These are phyloP conservation scores for Galerucella calmariensis DNA, from an alignment of 2,888 invertebrate genomes.

Conservation along the genomic window DNA sequence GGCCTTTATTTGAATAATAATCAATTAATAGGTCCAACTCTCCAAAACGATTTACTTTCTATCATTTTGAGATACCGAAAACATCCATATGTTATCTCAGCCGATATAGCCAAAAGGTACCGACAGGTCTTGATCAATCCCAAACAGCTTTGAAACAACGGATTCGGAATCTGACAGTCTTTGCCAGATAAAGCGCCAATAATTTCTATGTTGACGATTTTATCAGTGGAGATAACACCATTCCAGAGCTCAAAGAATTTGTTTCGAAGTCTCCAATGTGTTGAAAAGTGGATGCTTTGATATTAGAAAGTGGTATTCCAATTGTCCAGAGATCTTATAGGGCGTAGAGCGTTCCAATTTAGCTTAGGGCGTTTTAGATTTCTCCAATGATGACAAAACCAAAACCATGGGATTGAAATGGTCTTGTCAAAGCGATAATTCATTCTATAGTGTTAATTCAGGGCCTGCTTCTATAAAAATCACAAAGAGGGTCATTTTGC, in stretches of 20 bases:
- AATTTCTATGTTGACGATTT: too few species aligned
- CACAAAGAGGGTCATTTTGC: constrained; percentile 7
- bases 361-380: constrained; percentile 19
- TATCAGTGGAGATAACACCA: too few species aligned
- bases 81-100: constrained; percentile 37
- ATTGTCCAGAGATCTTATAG: too few species aligned
- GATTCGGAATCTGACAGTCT: too few species aligned
- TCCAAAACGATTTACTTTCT: too few species aligned
- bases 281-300: too few species aligned
- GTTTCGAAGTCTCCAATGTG: too few species aligned
- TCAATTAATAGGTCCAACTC: too few species aligned
- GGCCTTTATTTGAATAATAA: constrained; percentile 41
- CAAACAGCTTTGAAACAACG: constrained; percentile 35
- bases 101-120: constrained; percentile 44
- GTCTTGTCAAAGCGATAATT: constrained; percentile 7
- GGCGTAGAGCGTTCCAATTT: not conserved
- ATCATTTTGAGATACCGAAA: too few species aligned
- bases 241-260: too few species aligned
- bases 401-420: constrained; percentile 18
- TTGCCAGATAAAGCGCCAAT: too few species aligned
- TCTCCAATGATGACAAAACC: constrained; percentile 7
- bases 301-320: too few species aligned
- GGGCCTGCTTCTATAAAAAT: not conserved
- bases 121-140: constrained; percentile 38
- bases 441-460: constrained; percentile 5